Evolutionary conservation across 2,113 vertebrate genomes (phyloP), one percentile per base, ranked within the genome.

Genomic region (Morone chrysops): DNA sequence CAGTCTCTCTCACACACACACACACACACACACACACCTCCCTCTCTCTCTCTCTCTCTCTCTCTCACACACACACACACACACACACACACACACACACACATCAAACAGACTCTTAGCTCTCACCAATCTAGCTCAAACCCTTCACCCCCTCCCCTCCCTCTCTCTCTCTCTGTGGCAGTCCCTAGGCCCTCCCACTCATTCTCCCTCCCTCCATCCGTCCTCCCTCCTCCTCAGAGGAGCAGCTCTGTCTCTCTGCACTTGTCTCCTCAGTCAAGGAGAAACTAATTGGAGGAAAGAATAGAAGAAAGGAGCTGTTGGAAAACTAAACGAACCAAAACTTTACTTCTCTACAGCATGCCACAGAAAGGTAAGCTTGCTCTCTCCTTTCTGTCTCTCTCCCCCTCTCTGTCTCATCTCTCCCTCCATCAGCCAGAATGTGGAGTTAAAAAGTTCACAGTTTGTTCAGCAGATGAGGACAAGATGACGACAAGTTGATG

Each of bases 281-380:
- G 92, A 93, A 94, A 93, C 88, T 92, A 90, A 93, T 92, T 92
- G 86, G 82, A 92, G 84, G 85, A 76, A 86, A 92, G 90, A 93
- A 91, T 87, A 92, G 87, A 87, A 91, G 88, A 90, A 88, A 92
- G 84, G 78, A 89, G 85, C 87, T 83, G 87, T 91, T 92, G 90
- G 84, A 72, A 91, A 92, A 89, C 72, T 87, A 89, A 90, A 87
- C 80, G 22, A 71, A 71, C 31, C 77, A 73, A 85, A 92, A 90
- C 80, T 89, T 92, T 85, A 75, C 83, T 71, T 83, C 70, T 80
- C 77, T 78, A 17, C 94, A 97, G 92, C 93, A 99, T 99, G 98
- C 97, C 97, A 94, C 97, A 96, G 93, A 96, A 98, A 99, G 98
- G 98, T 99, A 96, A 86, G 85, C 60, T 63, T 18, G 1, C 67